Conservation (phyloP, 1,140 invertebrate genomes). For the Ceratitis capitata region DNA sequence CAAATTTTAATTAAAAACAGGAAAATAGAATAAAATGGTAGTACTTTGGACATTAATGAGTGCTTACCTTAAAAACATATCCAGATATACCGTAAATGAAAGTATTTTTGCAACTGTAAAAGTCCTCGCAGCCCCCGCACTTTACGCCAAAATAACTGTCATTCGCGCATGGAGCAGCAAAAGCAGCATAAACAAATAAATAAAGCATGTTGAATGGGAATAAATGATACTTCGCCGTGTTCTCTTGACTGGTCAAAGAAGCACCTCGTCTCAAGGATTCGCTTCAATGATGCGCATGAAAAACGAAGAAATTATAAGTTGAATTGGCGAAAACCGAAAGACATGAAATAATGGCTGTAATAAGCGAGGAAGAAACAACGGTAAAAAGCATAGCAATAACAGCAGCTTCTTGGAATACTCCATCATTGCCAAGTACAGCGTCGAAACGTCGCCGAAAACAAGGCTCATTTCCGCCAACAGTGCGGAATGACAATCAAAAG, state of each 20-base stretch:
- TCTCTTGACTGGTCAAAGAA: background rate
- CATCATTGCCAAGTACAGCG: background rate
- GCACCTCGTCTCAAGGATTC: background rate
- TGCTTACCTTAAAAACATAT: background rate
- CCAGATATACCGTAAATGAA: background rate
- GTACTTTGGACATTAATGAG: background rate
- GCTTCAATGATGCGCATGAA: background rate
- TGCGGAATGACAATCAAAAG: conserved; percentile 36
- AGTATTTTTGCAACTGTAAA: background rate
- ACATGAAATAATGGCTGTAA: background rate
- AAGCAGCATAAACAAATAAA: background rate
- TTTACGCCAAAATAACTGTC: background rate
- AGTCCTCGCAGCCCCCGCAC: background rate
- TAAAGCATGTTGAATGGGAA: background rate
- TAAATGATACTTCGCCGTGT: background rate
- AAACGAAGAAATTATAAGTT: background rate
- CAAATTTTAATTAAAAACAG: conserved; percentile 16
- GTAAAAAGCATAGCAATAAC: background rate
- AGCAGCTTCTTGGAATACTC: too few relatives aligned
- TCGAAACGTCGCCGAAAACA: background rate
- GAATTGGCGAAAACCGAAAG: background rate
- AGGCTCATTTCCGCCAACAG: conserved; percentile 33
- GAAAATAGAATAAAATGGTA: background rate
- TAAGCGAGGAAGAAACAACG: background rate
- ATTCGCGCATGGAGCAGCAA: background rate